phyloP scores from a whole-genome alignment of 2,888 invertebrate genomes.

The Girardia tigrina region DNA sequence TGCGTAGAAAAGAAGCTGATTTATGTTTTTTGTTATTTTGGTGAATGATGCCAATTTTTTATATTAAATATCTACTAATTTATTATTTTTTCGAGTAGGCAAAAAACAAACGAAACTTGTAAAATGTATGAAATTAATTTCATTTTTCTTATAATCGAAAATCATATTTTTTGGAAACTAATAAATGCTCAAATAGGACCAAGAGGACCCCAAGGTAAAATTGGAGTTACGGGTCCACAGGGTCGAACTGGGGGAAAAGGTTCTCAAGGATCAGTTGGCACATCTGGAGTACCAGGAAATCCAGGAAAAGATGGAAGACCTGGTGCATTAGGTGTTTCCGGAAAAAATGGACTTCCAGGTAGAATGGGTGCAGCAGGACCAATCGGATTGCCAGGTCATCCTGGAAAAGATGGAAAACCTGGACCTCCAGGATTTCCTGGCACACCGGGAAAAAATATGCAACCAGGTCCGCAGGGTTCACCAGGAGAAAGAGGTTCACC shows the following conservation, averaged over 20 bases:
- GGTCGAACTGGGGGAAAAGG: not conserved
- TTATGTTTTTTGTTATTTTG: too few relatives aligned
- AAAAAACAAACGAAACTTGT: too few relatives aligned
- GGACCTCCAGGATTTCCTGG: slow-evolving; percentile 35
- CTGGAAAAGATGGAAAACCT: slow-evolving; percentile 37
- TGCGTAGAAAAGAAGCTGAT: too few relatives aligned
- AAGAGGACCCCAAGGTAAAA: not conserved
- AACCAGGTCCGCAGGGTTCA: slow-evolving; percentile 36
- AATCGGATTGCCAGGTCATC: slow-evolving; percentile 34
- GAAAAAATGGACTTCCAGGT: slow-evolving; percentile 38
- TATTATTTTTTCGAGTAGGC: too few relatives aligned
- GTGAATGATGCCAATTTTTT: too few relatives aligned
- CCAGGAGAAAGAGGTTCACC: slow-evolving; percentile 26
- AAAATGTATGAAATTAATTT: too few relatives aligned
- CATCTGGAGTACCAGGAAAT: not conserved
- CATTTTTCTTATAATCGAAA: too few relatives aligned
- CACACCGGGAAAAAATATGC: slow-evolving; percentile 15
- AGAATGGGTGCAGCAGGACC: slow-evolving; percentile 37
- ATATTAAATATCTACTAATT: too few relatives aligned
- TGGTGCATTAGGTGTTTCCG: slow-evolving; percentile 35
- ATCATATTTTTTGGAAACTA: too few relatives aligned
- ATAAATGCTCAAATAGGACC: too few relatives aligned
- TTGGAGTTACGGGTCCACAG: not conserved
- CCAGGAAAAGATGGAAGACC: not conserved
- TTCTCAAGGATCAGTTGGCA: slow-evolving; percentile 10